phyloP scores from a whole-genome alignment of 2,888 invertebrate genomes.

The Heliconius ismenius region DNA sequence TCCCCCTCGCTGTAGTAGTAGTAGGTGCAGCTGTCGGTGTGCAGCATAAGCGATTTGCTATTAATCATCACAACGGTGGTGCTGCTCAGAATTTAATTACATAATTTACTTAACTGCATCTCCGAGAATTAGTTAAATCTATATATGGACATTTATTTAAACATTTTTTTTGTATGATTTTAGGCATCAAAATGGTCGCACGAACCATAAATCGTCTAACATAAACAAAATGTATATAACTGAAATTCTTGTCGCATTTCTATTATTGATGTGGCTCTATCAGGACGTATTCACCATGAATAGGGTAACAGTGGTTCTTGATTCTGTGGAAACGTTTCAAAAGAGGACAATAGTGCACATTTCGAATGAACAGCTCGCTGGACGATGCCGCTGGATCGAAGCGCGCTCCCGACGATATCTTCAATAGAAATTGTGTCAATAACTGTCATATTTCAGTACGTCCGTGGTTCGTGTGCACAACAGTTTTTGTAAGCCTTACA shows the following conservation, averaged over 20 bases:
- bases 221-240: neutral
- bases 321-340: slow-evolving; percentile 57
- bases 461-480: neutral
- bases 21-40: neutral
- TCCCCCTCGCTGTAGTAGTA: neutral
- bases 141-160: too few relatives aligned
- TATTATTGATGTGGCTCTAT: neutral
- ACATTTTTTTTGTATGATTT: too few relatives aligned
- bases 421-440: slow-evolving; percentile 56
- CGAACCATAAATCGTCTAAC: too few relatives aligned
- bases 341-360: slow-evolving; percentile 66
- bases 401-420: slow-evolving; percentile 47
- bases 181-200: too few relatives aligned
- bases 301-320: slow-evolving; percentile 1
- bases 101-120: neutral
- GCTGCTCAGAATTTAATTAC: slow-evolving; percentile 1
- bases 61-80: neutral
- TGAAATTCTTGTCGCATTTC: neutral
- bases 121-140: neutral
- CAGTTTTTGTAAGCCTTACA: neutral
- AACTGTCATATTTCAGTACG: slow-evolving; percentile 27
- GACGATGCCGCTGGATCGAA: slow-evolving; percentile 44
- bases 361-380: slow-evolving; percentile 67
- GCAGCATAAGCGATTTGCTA: neutral
- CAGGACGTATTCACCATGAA: slow-evolving; percentile 13